phyloP scores from a whole-genome alignment of 2,113 vertebrate species.

The Odocoileus hemionus region DNA sequence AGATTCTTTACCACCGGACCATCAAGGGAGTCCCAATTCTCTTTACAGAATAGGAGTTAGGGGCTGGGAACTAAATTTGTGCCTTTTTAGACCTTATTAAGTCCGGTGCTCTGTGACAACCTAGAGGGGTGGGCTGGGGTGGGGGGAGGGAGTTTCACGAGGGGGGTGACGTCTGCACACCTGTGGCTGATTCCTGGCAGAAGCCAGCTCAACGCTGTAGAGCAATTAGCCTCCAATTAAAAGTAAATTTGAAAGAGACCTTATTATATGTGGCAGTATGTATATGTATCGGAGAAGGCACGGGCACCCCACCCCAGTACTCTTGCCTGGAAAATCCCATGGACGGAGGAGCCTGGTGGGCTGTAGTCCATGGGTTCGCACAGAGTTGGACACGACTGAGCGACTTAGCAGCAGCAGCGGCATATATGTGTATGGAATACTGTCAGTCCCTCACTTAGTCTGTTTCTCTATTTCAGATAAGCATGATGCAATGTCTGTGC shows the following conservation, averaged over 20 bases:
- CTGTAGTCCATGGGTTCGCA: too few species aligned
- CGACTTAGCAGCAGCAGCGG: fast-evolving
- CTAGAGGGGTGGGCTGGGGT: not conserved
- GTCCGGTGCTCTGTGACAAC: not conserved
- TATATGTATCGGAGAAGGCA: not conserved
- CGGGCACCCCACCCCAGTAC: too few species aligned
- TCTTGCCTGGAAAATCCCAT: not conserved
- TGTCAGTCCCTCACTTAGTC: not conserved
- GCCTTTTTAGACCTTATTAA: not conserved
- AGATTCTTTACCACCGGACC: not conserved
- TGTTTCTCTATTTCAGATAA: not conserved
- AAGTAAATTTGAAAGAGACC: not conserved
- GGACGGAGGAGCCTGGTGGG: not conserved
- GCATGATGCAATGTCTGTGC: not conserved
- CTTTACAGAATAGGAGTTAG: not conserved
- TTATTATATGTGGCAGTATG: not conserved
- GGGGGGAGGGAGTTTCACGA: not conserved
- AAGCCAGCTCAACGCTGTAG: not conserved
- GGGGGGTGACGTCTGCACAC: not conserved
- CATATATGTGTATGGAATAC: too few species aligned
- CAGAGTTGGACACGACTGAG: not conserved
- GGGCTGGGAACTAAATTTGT: not conserved
- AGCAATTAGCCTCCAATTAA: not conserved
- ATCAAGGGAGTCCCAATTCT: not conserved
- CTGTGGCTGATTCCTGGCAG: not conserved